Conservation (phyloP, 2,888 invertebrate genomes). For the Acronicta alni region DNA sequence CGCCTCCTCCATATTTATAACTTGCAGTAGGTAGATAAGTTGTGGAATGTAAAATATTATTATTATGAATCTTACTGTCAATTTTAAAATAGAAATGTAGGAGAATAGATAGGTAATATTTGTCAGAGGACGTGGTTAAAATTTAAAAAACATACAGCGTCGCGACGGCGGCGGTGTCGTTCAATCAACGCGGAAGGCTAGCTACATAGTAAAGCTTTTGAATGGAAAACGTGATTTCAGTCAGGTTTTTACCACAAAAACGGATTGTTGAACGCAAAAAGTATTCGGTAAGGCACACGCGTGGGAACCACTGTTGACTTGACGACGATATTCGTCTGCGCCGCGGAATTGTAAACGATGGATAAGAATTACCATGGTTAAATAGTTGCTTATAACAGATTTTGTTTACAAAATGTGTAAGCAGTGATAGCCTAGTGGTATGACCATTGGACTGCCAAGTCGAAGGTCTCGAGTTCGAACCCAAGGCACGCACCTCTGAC, state of each 20-base stretch:
- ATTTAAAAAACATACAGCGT: constrained; percentile 16
- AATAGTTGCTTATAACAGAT: neutral
- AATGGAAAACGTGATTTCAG: constrained; percentile 86
- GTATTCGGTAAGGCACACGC: constrained; percentile 86
- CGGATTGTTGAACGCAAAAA: constrained; percentile 79
- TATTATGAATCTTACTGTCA: too few relatives aligned
- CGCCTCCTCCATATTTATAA: too few relatives aligned
- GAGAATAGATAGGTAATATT: too few relatives aligned
- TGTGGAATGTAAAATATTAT: too few relatives aligned
- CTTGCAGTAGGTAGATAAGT: too few relatives aligned
- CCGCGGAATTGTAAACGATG: constrained; percentile 53
- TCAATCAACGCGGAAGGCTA: constrained; percentile 63
- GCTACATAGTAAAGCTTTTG: constrained; percentile 67
- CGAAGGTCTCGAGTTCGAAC: too few relatives aligned
- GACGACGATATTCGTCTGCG: constrained; percentile 54
- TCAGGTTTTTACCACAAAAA: constrained; percentile 81
- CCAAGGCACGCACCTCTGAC: too few relatives aligned
- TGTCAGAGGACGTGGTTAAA: neutral
- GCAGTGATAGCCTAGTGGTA: too few relatives aligned
- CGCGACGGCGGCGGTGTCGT: constrained; percentile 27
- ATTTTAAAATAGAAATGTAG: too few relatives aligned
- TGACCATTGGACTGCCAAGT: too few relatives aligned
- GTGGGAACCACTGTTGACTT: constrained; percentile 78
- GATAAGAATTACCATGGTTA: constrained; percentile 45
- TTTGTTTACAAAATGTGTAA: neutral